Conservation (phyloP, 1,140 invertebrate species). For the Tetragonula clypearis region DNA sequence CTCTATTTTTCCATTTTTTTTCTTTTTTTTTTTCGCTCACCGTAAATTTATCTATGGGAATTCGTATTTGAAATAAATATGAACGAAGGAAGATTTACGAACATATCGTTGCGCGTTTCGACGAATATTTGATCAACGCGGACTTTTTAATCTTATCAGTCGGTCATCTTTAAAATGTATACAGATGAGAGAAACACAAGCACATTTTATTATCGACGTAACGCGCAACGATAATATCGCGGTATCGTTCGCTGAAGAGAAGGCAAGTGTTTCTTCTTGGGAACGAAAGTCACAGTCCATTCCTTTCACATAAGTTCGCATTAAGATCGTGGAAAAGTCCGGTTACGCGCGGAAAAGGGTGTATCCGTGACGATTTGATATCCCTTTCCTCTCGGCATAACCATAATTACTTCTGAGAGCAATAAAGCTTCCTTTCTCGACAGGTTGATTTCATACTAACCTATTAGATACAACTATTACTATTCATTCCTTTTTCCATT, state of each 20-base stretch:
- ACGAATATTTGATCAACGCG: neutral
- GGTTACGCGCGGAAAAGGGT: constrained; percentile 37
- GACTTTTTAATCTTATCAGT: neutral
- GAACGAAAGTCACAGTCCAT: constrained; percentile 68
- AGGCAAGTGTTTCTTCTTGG: constrained; percentile 66
- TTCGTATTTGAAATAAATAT: too few relatives aligned
- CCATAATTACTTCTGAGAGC: neutral
- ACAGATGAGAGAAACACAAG: neutral
- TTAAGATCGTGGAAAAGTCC: constrained; percentile 57
- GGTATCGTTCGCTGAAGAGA: constrained; percentile 32
- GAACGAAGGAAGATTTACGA: too few relatives aligned
- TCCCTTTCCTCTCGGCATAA: neutral
- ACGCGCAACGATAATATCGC: constrained; percentile 29
- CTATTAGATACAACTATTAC: neutral
- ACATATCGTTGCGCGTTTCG: too few relatives aligned
- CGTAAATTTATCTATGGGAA: too few relatives aligned
- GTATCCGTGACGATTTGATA: constrained; percentile 14
- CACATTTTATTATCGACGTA: too few relatives aligned
- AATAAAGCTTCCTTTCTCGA: neutral
- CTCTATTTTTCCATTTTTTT: too few relatives aligned
- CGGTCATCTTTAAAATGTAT: too few relatives aligned
- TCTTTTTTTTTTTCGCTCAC: too few relatives aligned
- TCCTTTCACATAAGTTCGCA: constrained; percentile 70
- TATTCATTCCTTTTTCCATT: neutral
- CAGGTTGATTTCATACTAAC: neutral